phyloP scores from a whole-genome alignment of 2,888 invertebrate genomes.

The Melinaea menophilus region DNA sequence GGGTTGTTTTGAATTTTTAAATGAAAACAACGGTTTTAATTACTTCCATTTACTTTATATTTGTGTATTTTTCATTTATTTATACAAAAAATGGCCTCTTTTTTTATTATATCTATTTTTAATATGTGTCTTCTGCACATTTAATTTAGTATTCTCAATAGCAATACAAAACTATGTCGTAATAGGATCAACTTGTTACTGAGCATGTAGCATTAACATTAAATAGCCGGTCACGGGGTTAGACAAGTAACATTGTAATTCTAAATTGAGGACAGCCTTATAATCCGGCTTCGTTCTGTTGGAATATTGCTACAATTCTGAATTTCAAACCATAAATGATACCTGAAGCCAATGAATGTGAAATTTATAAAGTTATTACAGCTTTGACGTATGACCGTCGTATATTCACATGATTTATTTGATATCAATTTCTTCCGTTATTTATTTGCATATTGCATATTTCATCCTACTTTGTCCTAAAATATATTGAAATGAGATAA shows the following conservation, averaged over 20 bases:
- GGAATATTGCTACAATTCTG: neutral
- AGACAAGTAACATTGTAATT: slow-evolving; percentile 1
- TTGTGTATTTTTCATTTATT: too few species aligned
- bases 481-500: slow-evolving; percentile 21
- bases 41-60: too few species aligned
- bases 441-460: neutral
- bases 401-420: neutral
- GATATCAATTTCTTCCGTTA: neutral
- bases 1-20: too few species aligned
- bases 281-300: neutral
- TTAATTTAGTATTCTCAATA: too few species aligned
- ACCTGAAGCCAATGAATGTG: too few species aligned
- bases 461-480: slow-evolving; percentile 13
- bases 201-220: slow-evolving; percentile 7
- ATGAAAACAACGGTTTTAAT: too few species aligned
- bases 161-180: slow-evolving; percentile 9
- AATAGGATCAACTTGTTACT: slow-evolving; percentile 14
- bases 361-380: too few species aligned
- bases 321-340: slow-evolving; percentile 3
- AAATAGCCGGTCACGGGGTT: neutral
- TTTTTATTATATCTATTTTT: too few species aligned
- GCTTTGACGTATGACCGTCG: too few species aligned
- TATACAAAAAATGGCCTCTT: too few species aligned
- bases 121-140: too few species aligned
- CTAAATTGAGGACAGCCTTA: neutral